These are phyloP conservation scores for Noctua fimbriata DNA, from an alignment of 2,888 invertebrate species.

Conservation along the genomic window DNA sequence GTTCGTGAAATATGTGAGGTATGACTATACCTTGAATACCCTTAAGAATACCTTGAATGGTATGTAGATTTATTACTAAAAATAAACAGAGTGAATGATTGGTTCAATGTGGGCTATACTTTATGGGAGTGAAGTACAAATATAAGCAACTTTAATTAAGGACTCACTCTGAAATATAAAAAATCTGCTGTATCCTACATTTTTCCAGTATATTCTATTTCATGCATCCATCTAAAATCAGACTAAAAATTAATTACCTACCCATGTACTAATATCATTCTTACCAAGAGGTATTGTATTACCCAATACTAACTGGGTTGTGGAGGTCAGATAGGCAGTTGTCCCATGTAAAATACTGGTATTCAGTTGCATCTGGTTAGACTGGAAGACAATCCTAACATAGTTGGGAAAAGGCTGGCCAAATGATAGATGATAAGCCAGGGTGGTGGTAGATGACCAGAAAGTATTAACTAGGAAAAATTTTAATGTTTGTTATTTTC, in stretches of 20 bases:
- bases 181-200: neutral
- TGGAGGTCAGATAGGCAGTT: too few species aligned
- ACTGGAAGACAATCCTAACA: neutral
- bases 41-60: too few species aligned
- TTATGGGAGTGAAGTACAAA: neutral
- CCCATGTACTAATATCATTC: too few species aligned
- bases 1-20: slow-evolving; percentile 97
- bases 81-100: neutral
- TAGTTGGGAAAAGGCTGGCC: neutral
- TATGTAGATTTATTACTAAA: neutral
- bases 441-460: neutral
- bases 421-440: neutral
- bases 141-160: neutral
- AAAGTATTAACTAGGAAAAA: neutral
- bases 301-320: too few species aligned
- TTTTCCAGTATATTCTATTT: too few species aligned
- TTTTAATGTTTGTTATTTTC: neutral
- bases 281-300: too few species aligned
- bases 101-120: neutral
- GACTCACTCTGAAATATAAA: neutral
- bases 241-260: too few species aligned
- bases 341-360: too few species aligned
- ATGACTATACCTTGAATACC: slow-evolving; percentile 19
- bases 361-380: neutral
- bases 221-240: too few species aligned